These are phyloP conservation scores for Pseudorhiza aurosa DNA, from an alignment of 30 jellyfish, hydroid and myxozoan genomes.

Conservation along the genomic window DNA sequence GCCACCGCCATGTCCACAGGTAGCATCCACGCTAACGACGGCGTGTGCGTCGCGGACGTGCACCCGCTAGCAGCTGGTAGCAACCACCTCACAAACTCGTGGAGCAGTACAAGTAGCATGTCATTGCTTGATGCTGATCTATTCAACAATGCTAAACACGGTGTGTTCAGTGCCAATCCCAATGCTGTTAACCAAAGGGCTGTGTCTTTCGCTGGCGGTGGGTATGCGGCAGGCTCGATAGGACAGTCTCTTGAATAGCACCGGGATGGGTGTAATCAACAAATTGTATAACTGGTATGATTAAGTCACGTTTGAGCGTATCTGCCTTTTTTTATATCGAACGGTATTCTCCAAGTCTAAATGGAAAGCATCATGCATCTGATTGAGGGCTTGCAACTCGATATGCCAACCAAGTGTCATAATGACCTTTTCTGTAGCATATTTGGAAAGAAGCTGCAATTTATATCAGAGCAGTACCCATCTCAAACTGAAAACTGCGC, in stretches of 20 bases:
- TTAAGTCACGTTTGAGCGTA: too few relatives aligned
- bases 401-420: too few relatives aligned
- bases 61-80: constrained; percentile 9
- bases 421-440: too few relatives aligned
- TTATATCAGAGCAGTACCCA: too few relatives aligned
- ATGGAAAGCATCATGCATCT: too few relatives aligned
- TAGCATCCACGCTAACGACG: constrained; percentile 17
- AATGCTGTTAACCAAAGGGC: constrained; percentile 37
- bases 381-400: too few relatives aligned
- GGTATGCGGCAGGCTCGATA: constrained; percentile 41
- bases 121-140: constrained; percentile 36
- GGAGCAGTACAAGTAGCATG: constrained; percentile 24
- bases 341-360: too few relatives aligned
- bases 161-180: constrained; percentile 18
- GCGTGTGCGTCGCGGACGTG: not conserved
- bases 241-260: constrained; percentile 58
- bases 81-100: constrained; percentile 5
- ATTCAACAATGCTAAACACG: constrained; percentile 35
- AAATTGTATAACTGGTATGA: too few relatives aligned
- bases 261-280: not conserved
- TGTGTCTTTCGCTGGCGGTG: constrained; percentile 53
- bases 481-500: too few relatives aligned
- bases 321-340: too few relatives aligned
- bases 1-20: constrained; percentile 28
- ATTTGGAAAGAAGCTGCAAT: too few relatives aligned